Evolutionary conservation across 2,797 vertebrate genomes (phyloP), one percentile per base, ranked within the genome.

Genomic region (Sylvia borin): DNA sequence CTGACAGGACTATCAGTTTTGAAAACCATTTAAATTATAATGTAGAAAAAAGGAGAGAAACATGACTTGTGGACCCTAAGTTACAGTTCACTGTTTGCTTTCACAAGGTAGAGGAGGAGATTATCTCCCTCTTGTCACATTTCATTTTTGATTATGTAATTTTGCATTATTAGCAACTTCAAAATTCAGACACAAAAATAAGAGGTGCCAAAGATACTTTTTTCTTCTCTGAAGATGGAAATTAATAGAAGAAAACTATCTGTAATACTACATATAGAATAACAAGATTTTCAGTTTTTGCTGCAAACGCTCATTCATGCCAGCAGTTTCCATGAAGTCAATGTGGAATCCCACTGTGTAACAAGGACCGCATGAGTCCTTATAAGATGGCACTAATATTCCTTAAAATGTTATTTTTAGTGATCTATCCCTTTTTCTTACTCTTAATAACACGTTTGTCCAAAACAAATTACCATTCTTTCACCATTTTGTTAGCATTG

Each of bases 101-200:
- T 89, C 50, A 72, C 32, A 85, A 74, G 60, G 79, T 82, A 78
- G 40, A 90, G 22, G 85, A 92, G 55, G 68, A 90, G 90, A 92
- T 74, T 34, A 72, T 90, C 57, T 92, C 48, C 42, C n/a, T 73
- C 53, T 85, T 24, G 14, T 82, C 74, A 94, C 34, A 60, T 84
- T 95, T 91, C 5, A 78, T 72, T 96, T 94, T 85, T 94, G 29
- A 89, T 95, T 85, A 92, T 36, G n/a, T 81, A 40, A 88, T 85
- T 89, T 87, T 95, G 55, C 60, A 84, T 66, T 96, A 94, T 58
- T 76, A 91, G 36, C 55, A 90, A 94, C 82, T 93, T 93, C 66
- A 90, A 91, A 91, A 95, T 93, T 43, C 68, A 78, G 53, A 29
- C 42, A 78, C 50, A 90, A 71, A 94, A 92, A 72, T 47, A 85